phyloP scores from a whole-genome alignment of 1,140 invertebrate genomes.

The Heliothis subflexa region DNA sequence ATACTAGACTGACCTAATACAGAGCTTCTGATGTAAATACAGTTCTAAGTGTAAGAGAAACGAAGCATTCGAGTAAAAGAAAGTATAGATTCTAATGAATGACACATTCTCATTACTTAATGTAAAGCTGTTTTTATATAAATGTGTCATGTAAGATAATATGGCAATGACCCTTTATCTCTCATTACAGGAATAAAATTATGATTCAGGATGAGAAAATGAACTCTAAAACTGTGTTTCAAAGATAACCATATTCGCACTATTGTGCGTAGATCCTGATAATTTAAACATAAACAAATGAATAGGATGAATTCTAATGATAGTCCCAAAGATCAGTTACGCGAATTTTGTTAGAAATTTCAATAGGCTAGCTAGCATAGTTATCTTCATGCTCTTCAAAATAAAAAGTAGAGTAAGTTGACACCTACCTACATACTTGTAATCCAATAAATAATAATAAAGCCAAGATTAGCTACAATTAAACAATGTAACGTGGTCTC shows the following conservation, averaged over 20 bases:
- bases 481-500: conserved; percentile 2
- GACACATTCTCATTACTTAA: too few relatives aligned
- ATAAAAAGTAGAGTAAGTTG: not conserved
- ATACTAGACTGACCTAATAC: too few relatives aligned
- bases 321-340: too few relatives aligned
- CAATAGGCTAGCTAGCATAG: too few relatives aligned
- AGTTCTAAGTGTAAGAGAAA: not conserved
- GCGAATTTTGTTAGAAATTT: too few relatives aligned
- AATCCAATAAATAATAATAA: conserved; percentile 1
- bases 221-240: not conserved
- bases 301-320: not conserved
- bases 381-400: not conserved
- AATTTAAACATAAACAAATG: not conserved
- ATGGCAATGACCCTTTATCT: conserved; percentile 8
- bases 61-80: not conserved
- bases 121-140: too few relatives aligned
- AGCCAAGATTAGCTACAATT: conserved; percentile 26
- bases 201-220: not conserved
- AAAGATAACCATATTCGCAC: not conserved
- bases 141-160: not conserved
- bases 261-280: not conserved
- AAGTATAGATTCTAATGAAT: not conserved
- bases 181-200: not conserved
- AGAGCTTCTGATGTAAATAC: too few relatives aligned
- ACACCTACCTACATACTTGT: too few relatives aligned